Evolutionary conservation across 2,113 vertebrate species (phyloP).

Genomic region (Scolopax mira): DNA sequence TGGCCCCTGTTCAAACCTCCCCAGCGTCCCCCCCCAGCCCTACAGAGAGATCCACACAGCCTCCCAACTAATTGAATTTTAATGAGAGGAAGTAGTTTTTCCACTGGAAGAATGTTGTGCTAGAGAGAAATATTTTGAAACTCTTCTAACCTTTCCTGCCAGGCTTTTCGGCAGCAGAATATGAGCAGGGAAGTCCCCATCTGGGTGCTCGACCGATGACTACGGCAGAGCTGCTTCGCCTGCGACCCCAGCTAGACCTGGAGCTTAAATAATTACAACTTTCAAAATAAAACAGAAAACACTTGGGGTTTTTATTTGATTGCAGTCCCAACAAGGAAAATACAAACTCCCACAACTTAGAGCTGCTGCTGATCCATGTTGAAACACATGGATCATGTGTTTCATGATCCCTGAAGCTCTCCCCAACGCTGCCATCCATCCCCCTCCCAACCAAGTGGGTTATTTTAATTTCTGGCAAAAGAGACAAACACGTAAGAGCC

Average conservation of each 20-base stretch:
- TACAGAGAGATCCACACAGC: constrained; percentile 7
- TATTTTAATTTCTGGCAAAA: not conserved
- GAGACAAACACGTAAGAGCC: not conserved
- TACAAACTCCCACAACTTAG: rapidly evolving
- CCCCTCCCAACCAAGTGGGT: not conserved
- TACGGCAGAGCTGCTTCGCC: not conserved
- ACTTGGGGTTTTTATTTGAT: not conserved
- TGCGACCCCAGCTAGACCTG: not conserved
- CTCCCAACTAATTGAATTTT: constrained; percentile 31
- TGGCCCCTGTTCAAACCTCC: not conserved
- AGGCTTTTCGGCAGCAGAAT: not conserved
- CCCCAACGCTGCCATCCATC: rapidly evolving
- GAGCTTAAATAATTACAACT: not conserved
- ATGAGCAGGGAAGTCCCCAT: not conserved
- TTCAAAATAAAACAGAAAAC: not conserved
- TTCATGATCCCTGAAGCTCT: too few relatives aligned
- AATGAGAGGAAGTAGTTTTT: constrained; percentile 41
- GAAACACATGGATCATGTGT: too few relatives aligned
- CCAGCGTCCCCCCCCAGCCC: constrained; percentile 25
- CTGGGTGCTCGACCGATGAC: rapidly evolving
- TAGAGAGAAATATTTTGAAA: not conserved
- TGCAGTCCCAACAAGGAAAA: not conserved
- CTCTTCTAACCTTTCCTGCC: not conserved
- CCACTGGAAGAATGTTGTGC: not conserved
- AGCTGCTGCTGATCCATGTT: not conserved